Base-by-base conservation (phyloP, 1,140 invertebrate species). In the Solen grandis region DNA sequence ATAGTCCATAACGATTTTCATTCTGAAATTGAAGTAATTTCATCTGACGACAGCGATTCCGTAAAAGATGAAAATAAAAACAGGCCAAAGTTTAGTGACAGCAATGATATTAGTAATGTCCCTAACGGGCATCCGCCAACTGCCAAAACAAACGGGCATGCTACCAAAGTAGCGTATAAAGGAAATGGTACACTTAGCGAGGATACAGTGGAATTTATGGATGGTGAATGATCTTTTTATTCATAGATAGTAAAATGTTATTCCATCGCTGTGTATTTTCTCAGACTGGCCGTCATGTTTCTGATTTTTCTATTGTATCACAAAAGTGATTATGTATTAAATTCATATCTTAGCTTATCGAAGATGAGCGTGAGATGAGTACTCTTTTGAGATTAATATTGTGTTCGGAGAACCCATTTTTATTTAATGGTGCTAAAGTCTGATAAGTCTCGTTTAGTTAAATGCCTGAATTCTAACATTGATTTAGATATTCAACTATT, bases 131-230 rank as follows among this genome's bases (percentile, higher is more conserved):
- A n/a, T n/a, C n/a, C 31, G 5, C 62, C 25, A 46, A 72, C 13
- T 35, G 25, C n/a, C 16, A 22, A 25, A 25, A 1, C 16, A 33
- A 74, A 74, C 29, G 70, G 70, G 22, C 25, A 35, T 65, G 29
- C 31, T 33, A 46, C 38, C 22, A 50, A 59, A 27, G 74, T 66
- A 36, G 52, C 35, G 33, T 70, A 50, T 50, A 70, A 46, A 38
- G 60, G 76, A 70, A 60, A 36, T 41, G 65, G 65, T 14, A 69
- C 76, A 5, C 46, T 22, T 16, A 69, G 65, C 25, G 76, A 79
- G 2, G 76, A 69, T 50, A 60, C 14, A n/a, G 70, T 79, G 22
- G 76, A 79, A 31, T 79, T 54, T 70, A 41, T 70, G 5, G 76
- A 79, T 25, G 62, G 55, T 69, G 76, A 69, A 25, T 74, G 31